These are phyloP conservation scores for Periplaneta americana DNA, from an alignment of 1,140 invertebrate species.

Conservation along the genomic window DNA sequence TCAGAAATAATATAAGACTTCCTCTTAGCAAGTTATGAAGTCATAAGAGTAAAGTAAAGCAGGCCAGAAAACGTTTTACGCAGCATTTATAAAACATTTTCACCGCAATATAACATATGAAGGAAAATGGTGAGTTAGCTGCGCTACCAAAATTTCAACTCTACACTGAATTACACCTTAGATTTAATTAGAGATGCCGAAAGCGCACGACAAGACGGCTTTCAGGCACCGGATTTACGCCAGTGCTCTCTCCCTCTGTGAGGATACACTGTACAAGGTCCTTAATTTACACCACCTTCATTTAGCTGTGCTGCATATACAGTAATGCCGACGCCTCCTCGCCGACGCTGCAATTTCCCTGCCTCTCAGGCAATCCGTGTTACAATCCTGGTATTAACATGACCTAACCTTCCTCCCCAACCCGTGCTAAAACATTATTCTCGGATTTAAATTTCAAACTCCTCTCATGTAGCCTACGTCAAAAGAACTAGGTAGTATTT, in stretches of 20 bases:
- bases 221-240: background rate
- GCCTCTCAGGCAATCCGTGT: background rate
- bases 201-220: background rate
- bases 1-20: no score
- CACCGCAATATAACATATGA: background rate
- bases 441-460: background rate
- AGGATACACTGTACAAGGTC: background rate
- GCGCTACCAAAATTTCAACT: background rate
- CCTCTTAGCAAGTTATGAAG: no score
- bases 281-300: background rate
- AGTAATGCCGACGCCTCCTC: background rate
- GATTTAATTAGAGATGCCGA: background rate
- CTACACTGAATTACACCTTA: background rate
- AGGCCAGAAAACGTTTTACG: no score
- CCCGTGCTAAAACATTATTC: background rate
- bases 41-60: no score
- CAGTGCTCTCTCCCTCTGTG: background rate
- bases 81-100: background rate
- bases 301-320: background rate
- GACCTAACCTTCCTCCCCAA: no score
- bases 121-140: background rate
- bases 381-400: background rate
- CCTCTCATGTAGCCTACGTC: background rate
- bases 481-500: no score
- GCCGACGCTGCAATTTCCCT: background rate